Conservation (phyloP, 2,888 invertebrate species). For the Stenotaenia linearis region DNA sequence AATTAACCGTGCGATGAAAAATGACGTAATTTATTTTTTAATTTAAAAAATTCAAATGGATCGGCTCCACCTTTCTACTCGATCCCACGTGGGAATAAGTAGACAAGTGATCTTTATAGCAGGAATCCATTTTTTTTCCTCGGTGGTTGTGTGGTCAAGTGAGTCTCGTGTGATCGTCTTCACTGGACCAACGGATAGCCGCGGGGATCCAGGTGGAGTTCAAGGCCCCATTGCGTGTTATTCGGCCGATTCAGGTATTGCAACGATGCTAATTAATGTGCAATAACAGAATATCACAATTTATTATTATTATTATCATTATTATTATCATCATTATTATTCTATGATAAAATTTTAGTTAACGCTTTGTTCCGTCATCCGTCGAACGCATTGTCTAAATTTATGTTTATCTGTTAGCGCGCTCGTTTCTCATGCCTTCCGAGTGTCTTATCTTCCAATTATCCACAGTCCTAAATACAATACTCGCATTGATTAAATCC, state of each 20-base stretch:
- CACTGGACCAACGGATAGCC: not conserved
- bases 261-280: not conserved
- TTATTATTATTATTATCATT: no score
- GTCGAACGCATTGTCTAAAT: not conserved
- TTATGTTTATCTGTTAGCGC: not conserved
- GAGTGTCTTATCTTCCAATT: conserved; percentile 4
- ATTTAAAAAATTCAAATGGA: not conserved
- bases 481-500: not conserved
- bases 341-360: not conserved
- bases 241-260: not conserved
- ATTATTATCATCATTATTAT: not conserved
- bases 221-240: conserved; percentile 9
- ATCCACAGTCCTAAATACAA: conserved; percentile 9
- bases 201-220: not conserved
- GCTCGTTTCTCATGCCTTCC: not conserved
- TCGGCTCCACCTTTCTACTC: not conserved
- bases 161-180: conserved; percentile 9
- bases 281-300: not conserved
- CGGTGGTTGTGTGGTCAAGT: not conserved
- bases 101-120: conserved; percentile 9
- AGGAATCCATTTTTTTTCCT: not conserved
- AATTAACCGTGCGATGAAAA: no score
- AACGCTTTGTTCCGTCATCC: not conserved
- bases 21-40: not conserved
- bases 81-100: conserved; percentile 9